phyloP scores from a whole-genome alignment of 35 echinoderm and acorn worm species.

The Anneissia japonica region DNA sequence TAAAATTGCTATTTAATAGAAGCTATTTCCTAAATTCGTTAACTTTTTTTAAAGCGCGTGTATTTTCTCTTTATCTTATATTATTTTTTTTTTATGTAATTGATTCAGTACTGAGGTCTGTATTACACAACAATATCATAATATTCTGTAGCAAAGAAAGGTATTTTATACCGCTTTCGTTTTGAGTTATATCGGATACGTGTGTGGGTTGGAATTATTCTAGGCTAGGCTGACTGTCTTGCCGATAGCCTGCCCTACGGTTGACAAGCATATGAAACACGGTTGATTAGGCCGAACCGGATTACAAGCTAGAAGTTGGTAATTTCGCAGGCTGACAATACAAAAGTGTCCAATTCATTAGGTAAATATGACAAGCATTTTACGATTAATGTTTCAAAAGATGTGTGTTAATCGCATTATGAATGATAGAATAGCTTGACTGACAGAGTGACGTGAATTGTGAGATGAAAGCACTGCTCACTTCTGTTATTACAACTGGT shows the following conservation, averaged over 20 bases:
- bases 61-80: background rate
- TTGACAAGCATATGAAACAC: background rate
- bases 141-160: too few relatives aligned
- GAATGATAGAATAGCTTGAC: background rate
- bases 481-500: background rate
- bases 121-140: too few relatives aligned
- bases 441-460: background rate
- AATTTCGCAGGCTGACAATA: background rate
- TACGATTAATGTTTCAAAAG: constrained; percentile 2
- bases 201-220: background rate
- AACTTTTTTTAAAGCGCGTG: background rate
- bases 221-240: background rate
- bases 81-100: too few relatives aligned
- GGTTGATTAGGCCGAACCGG: background rate
- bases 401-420: background rate
- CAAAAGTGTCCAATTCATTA: background rate
- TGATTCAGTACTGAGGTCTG: too few relatives aligned
- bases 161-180: too few relatives aligned
- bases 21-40: background rate
- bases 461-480: background rate
- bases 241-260: background rate
- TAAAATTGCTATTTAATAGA: background rate
- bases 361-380: background rate
- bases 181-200: too few relatives aligned
- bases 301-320: background rate